Evolutionary conservation across 2,113 vertebrate species (phyloP).

Genomic region (Ploceus nigricollis): DNA sequence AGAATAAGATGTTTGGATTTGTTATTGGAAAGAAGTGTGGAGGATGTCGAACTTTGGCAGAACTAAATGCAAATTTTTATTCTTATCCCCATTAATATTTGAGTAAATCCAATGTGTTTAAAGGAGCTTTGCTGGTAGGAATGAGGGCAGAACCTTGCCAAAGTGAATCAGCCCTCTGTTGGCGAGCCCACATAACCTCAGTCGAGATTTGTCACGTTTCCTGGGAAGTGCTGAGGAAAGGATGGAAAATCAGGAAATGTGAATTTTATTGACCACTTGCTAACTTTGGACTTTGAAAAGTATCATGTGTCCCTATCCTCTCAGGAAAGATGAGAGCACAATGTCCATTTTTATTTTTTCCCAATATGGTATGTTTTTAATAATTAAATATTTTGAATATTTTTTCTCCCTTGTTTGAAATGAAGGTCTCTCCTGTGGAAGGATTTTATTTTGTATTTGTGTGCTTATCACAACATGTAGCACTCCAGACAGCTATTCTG

Average conservation of each 20-base stretch:
- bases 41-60: not conserved
- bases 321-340: not conserved
- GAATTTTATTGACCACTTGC: not conserved
- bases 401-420: not conserved
- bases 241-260: not conserved
- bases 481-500: conserved; percentile 29
- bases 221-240: not conserved
- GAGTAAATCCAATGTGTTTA: not conserved
- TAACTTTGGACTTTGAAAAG: not conserved
- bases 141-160: not conserved
- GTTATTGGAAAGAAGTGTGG: not conserved
- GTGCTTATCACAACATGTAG: conserved; percentile 18
- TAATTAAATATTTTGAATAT: not conserved
- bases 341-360: not conserved
- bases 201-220: not conserved
- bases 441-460: conserved; percentile 7
- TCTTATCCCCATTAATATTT: not conserved
- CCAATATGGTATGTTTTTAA: not conserved
- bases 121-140: not conserved
- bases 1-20: not conserved
- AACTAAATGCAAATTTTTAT: not conserved
- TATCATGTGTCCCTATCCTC: not conserved
- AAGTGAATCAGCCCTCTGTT: not conserved
- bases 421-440: not conserved
- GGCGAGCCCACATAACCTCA: not conserved